phyloP scores from a whole-genome alignment of 92 coral and sea anemone species.

The Palythoa grandis region DNA sequence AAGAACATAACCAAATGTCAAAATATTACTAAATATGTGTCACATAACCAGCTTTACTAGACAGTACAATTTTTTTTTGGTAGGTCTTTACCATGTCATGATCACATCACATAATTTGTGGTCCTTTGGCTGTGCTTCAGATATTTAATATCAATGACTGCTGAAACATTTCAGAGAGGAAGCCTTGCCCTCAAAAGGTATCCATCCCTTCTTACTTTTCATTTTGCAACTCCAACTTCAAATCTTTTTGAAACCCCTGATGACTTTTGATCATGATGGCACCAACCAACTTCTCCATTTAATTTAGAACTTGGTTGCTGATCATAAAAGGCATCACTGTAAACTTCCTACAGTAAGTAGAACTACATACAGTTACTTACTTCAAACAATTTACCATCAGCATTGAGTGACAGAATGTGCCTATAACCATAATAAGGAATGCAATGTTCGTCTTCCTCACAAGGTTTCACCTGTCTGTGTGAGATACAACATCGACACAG shows the following conservation, averaged over 20 bases:
- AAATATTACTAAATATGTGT: too few relatives aligned
- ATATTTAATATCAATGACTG: too few relatives aligned
- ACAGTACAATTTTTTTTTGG: too few relatives aligned
- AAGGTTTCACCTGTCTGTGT: neutral
- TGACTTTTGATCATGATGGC: neutral
- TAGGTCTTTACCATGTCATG: too few relatives aligned
- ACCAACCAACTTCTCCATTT: neutral
- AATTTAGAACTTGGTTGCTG: neutral
- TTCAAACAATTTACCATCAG: conserved; percentile 57
- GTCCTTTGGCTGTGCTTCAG: too few relatives aligned
- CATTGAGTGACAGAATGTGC: conserved; percentile 68
- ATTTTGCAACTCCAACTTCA: neutral
- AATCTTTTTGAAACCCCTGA: neutral
- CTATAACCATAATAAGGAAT: conserved; percentile 71
- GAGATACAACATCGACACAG: neutral
- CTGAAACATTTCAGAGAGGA: too few relatives aligned
- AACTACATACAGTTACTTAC: conserved; percentile 43
- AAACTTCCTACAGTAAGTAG: neutral
- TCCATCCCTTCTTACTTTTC: neutral
- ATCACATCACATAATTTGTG: too few relatives aligned
- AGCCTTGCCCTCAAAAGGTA: too few relatives aligned
- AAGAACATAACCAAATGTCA: too few relatives aligned
- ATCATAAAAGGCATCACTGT: neutral
- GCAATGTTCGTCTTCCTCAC: neutral
- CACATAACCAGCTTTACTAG: too few relatives aligned